These are phyloP conservation scores for Euura lappo DNA, from an alignment of 1,140 invertebrate genomes.

Conservation along the genomic window DNA sequence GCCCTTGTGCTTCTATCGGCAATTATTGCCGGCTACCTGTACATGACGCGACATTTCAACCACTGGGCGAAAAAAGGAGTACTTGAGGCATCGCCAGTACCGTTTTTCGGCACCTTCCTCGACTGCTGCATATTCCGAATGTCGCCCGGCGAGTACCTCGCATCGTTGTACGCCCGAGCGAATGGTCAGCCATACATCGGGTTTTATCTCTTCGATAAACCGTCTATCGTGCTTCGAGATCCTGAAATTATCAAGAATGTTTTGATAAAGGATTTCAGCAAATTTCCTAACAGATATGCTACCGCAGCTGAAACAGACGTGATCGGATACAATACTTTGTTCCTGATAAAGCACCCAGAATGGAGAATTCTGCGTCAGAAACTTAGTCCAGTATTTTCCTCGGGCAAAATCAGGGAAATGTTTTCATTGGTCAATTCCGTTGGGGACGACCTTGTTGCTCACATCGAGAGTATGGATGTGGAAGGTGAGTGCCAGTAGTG, in stretches of 20 bases:
- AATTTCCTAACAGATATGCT: constrained; percentile 47
- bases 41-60: constrained; percentile 47
- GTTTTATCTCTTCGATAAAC: constrained; percentile 49
- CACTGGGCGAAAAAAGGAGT: constrained; percentile 52
- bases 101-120: constrained; percentile 47
- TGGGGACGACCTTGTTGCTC: constrained; percentile 42
- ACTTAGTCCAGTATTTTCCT: constrained; percentile 54
- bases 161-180: constrained; percentile 29
- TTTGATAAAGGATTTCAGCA: constrained; percentile 59
- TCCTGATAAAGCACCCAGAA: constrained; percentile 41
- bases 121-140: constrained; percentile 24
- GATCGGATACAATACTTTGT: constrained; percentile 42
- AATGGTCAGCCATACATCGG: constrained; percentile 39
- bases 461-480: constrained; percentile 35
- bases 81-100: constrained; percentile 34
- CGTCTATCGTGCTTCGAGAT: constrained; percentile 54
- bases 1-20: constrained; percentile 13
- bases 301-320: constrained; percentile 31
- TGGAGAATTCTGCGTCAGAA: constrained; percentile 55
- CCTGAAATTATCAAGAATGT: constrained; percentile 55
- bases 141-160: constrained; percentile 20
- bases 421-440: constrained; percentile 54
- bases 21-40: constrained; percentile 35
- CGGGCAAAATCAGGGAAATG: constrained; percentile 55
- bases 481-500: constrained; percentile 32